phyloP scores from a whole-genome alignment of 2,797 vertebrate species.

The Hippopotamyrus pictus region DNA sequence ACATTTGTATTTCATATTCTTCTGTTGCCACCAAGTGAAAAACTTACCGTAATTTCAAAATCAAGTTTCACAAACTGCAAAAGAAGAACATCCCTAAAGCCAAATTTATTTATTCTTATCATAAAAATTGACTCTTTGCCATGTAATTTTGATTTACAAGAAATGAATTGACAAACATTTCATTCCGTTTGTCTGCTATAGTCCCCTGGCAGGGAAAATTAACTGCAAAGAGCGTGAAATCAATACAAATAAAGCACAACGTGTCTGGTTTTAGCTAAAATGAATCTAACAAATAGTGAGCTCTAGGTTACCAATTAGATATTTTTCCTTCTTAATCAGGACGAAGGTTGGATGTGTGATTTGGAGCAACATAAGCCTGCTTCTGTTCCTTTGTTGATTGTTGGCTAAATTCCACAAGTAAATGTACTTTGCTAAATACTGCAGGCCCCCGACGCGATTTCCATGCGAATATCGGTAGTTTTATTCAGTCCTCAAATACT shows the following conservation, averaged over 20 bases:
- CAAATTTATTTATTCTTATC: background rate
- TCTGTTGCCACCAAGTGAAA: background rate
- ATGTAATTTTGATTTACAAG: background rate
- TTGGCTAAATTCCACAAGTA: background rate
- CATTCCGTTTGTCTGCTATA: background rate
- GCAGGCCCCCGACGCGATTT: background rate
- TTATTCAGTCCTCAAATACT: background rate
- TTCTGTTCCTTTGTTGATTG: background rate
- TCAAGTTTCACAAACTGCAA: background rate
- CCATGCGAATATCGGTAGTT: background rate
- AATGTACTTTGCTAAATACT: background rate
- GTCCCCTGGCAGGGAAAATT: background rate
- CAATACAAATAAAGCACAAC: background rate
- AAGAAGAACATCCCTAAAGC: background rate
- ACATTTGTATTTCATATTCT: background rate
- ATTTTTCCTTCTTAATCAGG: background rate
- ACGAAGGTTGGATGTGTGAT: background rate
- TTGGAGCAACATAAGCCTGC: background rate
- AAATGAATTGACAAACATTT: background rate
- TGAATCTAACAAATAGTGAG: background rate
- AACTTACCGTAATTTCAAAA: background rate
- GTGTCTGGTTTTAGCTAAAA: background rate
- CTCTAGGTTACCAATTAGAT: background rate
- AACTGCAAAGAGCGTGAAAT: background rate
- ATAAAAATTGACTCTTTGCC: background rate